A percentile compares a stretch with the other conserved stretches of the same genome.
These are phyloP conservation scores for Bombus confusus DNA, from an alignment of 1,140 invertebrate species.

Conservation along the genomic window DNA sequence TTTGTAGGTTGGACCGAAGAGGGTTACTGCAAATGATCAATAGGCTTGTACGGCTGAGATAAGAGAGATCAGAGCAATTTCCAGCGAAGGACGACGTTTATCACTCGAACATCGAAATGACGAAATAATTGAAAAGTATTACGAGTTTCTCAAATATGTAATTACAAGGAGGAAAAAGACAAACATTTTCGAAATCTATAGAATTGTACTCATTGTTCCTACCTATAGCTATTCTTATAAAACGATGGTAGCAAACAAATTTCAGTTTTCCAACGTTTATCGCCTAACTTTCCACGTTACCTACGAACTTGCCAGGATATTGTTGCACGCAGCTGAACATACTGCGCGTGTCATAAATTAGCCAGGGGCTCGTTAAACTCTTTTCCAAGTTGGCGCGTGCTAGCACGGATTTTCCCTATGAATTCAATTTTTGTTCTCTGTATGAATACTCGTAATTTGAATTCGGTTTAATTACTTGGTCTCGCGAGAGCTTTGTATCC, in stretches of 20 bases:
- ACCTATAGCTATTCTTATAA: neutral
- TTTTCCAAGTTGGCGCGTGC: slow-evolving; percentile 1
- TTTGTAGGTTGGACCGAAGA: slow-evolving; percentile 6
- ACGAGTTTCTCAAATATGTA: too few species aligned
- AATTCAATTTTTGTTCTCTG: neutral
- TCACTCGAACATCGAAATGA: neutral
- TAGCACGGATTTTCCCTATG: neutral
- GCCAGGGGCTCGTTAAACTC: slow-evolving; percentile 17
- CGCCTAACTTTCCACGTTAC: slow-evolving; percentile 36
- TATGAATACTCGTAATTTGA: neutral
- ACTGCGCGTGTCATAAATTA: slow-evolving; percentile 24
- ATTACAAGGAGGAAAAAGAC: neutral
- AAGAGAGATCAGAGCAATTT: slow-evolving; percentile 33
- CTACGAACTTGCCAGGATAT: slow-evolving; percentile 30
- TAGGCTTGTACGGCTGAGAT: slow-evolving; percentile 47
- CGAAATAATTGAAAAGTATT: too few species aligned
- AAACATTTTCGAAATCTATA: neutral
- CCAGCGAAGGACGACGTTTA: neutral
- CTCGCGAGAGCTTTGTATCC: neutral
- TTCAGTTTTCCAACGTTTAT: slow-evolving; percentile 18
- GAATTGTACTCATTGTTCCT: neutral
- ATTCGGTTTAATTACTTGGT: neutral
- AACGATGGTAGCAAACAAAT: slow-evolving; percentile 21
- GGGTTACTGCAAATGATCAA: slow-evolving; percentile 51
- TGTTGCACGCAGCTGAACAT: slow-evolving; percentile 31